Base-by-base conservation (phyloP, 2,797 vertebrate species). In the Ceryle rudis region DNA sequence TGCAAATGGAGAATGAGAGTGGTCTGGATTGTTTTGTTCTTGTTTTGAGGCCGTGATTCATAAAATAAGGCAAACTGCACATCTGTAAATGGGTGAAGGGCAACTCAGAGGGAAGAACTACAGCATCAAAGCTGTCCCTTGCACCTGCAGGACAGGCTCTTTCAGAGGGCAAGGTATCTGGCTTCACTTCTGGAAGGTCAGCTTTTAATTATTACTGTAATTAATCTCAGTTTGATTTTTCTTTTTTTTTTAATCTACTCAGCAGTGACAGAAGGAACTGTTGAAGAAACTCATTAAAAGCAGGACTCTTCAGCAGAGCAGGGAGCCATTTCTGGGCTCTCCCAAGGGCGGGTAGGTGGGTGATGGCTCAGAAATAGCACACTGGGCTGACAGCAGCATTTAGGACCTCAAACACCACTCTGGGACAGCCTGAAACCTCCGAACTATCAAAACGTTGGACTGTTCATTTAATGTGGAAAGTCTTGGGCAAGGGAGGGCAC, bases 151-250 rank as follows among this genome's bases (percentile, higher is more conserved):
- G 57, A 65, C 0, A 1, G 67, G 41, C 72, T 10, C 7, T 70
- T 82, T 51, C 21, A 23, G 35, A 85, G 81, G 37, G 35, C 25
- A 46, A 23, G 39, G 14, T 75, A 44, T 57, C 65, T 79, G 78
- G 2, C 35, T 78, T 51, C 52, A 41, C 55, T 87, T 78, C 52
- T 6, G 26, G 55, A 37, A 94, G 84, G 84, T 94, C 89, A 90
- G 75, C 57, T 88, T 65, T 74, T 91, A 77, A 73, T 94, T 83
- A 77, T 81, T 72, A 31, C 84, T 79, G 74, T 91, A 83, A 92
- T 92, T 94, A 93, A 81, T 88, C 82, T 77, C 49, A 42, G 21
- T 71, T 62, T 83, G 57, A 46, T 60, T 20, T 69, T 62, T 54
- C 31, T 60, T 57, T 29, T 44, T 41, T 46, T 65, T 42, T 64